These are phyloP conservation scores for Petrolisthes manimaculis DNA, from an alignment of 2,888 invertebrate species.

Conservation along the genomic window DNA sequence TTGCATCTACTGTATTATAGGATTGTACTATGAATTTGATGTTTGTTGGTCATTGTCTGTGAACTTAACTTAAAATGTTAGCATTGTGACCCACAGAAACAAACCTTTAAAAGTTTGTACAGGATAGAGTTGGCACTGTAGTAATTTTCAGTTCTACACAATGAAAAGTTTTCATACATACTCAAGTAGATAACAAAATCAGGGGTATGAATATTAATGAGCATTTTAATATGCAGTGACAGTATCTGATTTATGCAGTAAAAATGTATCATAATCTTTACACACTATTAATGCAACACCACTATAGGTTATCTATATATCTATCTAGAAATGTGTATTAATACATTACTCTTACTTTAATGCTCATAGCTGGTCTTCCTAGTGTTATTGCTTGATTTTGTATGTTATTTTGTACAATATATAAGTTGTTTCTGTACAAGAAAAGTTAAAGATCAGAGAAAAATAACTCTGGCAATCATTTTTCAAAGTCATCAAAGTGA, in stretches of 20 bases:
- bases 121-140: background rate
- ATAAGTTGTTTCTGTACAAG: no score
- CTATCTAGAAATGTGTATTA: background rate
- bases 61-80: background rate
- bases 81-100: background rate
- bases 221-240: no score
- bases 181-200: no score
- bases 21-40: constrained; percentile 12
- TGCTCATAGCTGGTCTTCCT: constrained; percentile 27
- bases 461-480: no score
- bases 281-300: no score
- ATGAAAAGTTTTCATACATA: no score
- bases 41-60: background rate
- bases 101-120: background rate
- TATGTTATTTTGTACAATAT: no score
- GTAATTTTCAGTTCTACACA: background rate
- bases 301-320: background rate
- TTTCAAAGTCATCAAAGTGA: no score
- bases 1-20: constrained; percentile 14
- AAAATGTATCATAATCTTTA: no score
- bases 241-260: no score
- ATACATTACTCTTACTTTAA: background rate
- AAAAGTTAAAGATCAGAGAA: no score
- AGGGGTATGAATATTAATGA: no score
- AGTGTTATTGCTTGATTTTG: background rate